Evolutionary conservation across 2,113 vertebrate genomes (phyloP).

Genomic region (Nerophis ophidion): DNA sequence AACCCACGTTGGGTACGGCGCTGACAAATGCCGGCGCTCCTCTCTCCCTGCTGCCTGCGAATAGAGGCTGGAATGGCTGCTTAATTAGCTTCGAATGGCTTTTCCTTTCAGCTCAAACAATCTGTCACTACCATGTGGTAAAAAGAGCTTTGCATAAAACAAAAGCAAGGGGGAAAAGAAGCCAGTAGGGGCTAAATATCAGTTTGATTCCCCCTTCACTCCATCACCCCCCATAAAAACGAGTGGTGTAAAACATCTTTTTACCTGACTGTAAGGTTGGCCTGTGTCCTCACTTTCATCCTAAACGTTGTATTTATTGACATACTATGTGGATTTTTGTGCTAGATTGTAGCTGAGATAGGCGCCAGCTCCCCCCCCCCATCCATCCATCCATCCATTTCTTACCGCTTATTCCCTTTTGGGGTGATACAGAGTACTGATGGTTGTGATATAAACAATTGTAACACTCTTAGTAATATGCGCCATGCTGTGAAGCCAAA

Average conservation of each 20-base stretch:
- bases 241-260: slow-evolving; percentile 74
- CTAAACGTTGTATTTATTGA: slow-evolving; percentile 23
- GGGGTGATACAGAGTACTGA: too few relatives aligned
- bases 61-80: slow-evolving; percentile 89
- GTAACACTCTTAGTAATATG: too few relatives aligned
- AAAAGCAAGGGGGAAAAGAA: slow-evolving; percentile 69
- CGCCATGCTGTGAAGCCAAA: too few relatives aligned
- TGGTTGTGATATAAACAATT: too few relatives aligned
- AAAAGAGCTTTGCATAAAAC: slow-evolving; percentile 87
- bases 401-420: too few relatives aligned
- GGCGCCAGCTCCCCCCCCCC: too few relatives aligned
- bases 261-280: slow-evolving; percentile 65
- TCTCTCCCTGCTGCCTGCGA: slow-evolving; percentile 84
- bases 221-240: slow-evolving; percentile 63
- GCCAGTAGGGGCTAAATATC: slow-evolving; percentile 90
- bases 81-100: slow-evolving; percentile 96
- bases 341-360: too few relatives aligned
- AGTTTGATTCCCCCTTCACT: slow-evolving; percentile 75
- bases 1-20: slow-evolving; percentile 87
- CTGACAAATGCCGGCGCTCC: slow-evolving; percentile 88
- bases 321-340: not conserved
- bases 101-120: slow-evolving; percentile 97
- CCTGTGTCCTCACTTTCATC: slow-evolving; percentile 35
- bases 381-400: too few relatives aligned
- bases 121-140: slow-evolving; percentile 95